A percentile compares a stretch with the other conserved stretches of the same genome.
These are phyloP conservation scores for Chlorodrepanis virens DNA, from an alignment of 2,113 vertebrate genomes.

Conservation along the genomic window DNA sequence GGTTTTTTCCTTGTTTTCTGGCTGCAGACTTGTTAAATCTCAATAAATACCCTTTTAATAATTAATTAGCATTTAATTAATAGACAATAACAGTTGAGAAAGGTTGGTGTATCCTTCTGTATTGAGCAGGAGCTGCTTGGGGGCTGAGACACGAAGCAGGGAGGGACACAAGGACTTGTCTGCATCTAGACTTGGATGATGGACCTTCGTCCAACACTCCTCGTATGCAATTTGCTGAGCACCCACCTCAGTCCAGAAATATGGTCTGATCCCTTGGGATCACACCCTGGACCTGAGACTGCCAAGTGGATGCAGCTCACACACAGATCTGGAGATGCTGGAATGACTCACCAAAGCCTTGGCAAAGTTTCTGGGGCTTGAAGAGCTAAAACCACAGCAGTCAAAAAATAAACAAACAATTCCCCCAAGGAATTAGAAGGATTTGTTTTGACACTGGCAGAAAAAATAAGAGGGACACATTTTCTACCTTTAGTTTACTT, in stretches of 20 bases:
- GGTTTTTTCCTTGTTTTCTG: neutral
- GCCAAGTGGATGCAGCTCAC: neutral
- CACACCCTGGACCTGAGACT: neutral
- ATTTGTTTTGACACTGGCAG: constrained; percentile 7
- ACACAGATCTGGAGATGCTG: neutral
- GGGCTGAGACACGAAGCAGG: neutral
- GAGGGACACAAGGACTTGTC: neutral
- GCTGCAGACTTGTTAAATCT: constrained; percentile 48
- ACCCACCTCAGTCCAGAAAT: neutral
- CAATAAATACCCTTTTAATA: constrained; percentile 70
- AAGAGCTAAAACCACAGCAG: neutral
- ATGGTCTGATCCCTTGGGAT: neutral
- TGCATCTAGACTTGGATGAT: neutral
- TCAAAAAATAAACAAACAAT: neutral
- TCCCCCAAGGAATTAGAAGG: neutral
- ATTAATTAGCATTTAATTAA: constrained; percentile 70
- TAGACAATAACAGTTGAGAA: constrained; percentile 27
- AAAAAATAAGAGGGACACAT: neutral
- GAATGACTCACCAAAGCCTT: neutral
- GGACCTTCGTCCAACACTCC: neutral
- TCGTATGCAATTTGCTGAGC: neutral
- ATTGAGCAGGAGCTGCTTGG: neutral
- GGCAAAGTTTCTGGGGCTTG: neutral
- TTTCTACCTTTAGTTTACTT: neutral
- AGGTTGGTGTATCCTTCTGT: neutral